These are phyloP conservation scores for Hestina assimilis DNA, from an alignment of 1,140 invertebrate species.

Conservation along the genomic window DNA sequence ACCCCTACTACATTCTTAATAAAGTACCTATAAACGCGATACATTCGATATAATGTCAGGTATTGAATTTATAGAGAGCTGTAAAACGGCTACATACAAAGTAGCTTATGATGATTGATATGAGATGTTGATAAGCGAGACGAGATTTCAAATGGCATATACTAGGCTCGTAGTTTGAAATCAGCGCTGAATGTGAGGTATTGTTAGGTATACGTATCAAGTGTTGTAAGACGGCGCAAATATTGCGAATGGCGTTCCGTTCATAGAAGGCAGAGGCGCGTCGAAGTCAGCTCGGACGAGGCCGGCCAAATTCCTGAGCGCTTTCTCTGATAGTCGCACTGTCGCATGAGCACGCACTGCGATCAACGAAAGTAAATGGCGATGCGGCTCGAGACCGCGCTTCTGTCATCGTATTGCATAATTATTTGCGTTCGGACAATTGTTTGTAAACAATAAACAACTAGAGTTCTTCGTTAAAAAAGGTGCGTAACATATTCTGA, in stretches of 20 bases:
- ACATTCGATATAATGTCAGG: conserved; percentile 38
- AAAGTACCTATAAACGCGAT: conserved; percentile 51
- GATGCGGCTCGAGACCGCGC: conserved; percentile 35
- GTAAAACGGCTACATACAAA: conserved; percentile 46
- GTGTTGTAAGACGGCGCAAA: conserved; percentile 10
- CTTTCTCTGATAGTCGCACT: conserved; percentile 65
- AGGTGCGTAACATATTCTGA: conserved; percentile 54
- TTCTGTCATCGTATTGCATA: conserved; percentile 71
- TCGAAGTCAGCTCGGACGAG: conserved; percentile 17
- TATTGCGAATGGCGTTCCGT: conserved; percentile 12
- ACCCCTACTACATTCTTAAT: conserved; percentile 49
- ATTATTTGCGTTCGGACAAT: conserved; percentile 67
- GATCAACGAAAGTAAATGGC: conserved; percentile 69
- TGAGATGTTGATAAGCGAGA: conserved; percentile 42
- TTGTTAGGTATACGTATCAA: conserved; percentile 9
- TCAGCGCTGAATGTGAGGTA: conserved; percentile 7
- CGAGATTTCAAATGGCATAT: conserved; percentile 25
- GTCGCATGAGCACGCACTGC: conserved; percentile 45
- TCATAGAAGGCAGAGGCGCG: conserved; percentile 11
- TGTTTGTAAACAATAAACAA: conserved; percentile 74
- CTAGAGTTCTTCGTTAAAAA: conserved; percentile 46
- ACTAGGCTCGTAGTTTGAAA: conserved; percentile 5
- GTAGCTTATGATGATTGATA: conserved; percentile 51
- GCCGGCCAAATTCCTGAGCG: conserved; percentile 71
- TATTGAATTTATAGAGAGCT: conserved; percentile 68